Conservation (phyloP, 2,888 invertebrate species). For the Cataglyphis albicans region DNA sequence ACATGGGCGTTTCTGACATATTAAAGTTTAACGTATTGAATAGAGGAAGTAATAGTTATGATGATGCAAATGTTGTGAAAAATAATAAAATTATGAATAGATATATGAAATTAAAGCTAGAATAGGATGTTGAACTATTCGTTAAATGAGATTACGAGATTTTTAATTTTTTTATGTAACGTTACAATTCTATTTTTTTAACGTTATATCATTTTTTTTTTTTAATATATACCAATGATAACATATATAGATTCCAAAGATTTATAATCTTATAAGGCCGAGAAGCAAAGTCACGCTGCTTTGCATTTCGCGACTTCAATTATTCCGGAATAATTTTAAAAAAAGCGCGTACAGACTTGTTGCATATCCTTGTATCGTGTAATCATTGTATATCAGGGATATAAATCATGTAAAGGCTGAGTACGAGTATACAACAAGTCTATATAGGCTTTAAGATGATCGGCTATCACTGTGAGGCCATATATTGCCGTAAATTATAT, state of each 20-base stretch:
- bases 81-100: not conserved
- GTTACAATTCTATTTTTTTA: not conserved
- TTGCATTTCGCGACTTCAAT: not conserved
- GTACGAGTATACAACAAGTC: not conserved
- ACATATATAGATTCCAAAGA: not conserved
- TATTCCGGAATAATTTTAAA: not conserved
- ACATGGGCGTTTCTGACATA: conserved; percentile 7
- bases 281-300: not conserved
- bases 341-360: not conserved
- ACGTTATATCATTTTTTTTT: not conserved
- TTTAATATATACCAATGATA: not conserved
- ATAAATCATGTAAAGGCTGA: too few relatives aligned
- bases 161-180: not conserved
- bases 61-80: not conserved
- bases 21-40: not conserved
- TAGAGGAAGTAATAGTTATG: not conserved
- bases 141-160: not conserved
- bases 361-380: too few relatives aligned
- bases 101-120: not conserved
- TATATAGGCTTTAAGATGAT: not conserved
- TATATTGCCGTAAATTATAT: not conserved
- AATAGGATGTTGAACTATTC: too few relatives aligned
- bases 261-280: not conserved
- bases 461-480: not conserved
- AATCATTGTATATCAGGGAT: too few relatives aligned